Evolutionary conservation across 2,113 vertebrate genomes (phyloP), one percentile per base, ranked within the genome.

Genomic region (Menidia beryllina): DNA sequence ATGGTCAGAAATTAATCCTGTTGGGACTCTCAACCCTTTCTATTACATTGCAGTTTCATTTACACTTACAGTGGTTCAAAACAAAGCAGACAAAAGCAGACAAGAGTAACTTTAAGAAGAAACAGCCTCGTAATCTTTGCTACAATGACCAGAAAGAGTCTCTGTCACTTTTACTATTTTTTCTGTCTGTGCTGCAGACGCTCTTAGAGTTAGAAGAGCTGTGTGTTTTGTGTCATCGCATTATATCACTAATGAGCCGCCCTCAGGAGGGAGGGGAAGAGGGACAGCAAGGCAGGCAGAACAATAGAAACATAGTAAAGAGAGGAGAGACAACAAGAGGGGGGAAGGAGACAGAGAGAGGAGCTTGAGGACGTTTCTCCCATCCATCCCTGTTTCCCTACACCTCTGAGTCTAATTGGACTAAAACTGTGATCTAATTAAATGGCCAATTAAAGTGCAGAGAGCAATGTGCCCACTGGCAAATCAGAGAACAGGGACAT

Each of bases 361-460:
- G 73, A 88, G 88, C 89, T 91, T 30, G 80, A 81, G 89, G 88
- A 91, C 82, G 79, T 88, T 88, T 75, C 79, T 75, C 76, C 68
- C 75, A 83, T 79, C 79, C 71, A 30, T 69, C 74, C 79, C 78
- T 70, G 63, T 71, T 72, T 70, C 62, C 79, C 75, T 58, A 76
- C 85, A 89, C 87, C 88, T 90, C 87, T 75, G 77, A 86, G 89
- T 91, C 89, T 94, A 94, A 94, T 93, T 93, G 93, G 92, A 92
- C 92, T 89, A 94, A 94, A 94, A 93, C 88, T 92, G 93, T 94
- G 93, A 94, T 94, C 92, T 93, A 94, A 94, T 94, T 94, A 94
- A 93, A 94, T 91, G 90, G 93, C 93, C 93, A 94, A 94, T 94
- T 94, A 94, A 92, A 89, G 91, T 85, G 90, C 88, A 92, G 91